A percentile compares a stretch with the other conserved stretches of the same genome.
These are phyloP conservation scores for Drosophila glabriapex DNA, from an alignment of 2,888 invertebrate genomes.

Conservation along the genomic window DNA sequence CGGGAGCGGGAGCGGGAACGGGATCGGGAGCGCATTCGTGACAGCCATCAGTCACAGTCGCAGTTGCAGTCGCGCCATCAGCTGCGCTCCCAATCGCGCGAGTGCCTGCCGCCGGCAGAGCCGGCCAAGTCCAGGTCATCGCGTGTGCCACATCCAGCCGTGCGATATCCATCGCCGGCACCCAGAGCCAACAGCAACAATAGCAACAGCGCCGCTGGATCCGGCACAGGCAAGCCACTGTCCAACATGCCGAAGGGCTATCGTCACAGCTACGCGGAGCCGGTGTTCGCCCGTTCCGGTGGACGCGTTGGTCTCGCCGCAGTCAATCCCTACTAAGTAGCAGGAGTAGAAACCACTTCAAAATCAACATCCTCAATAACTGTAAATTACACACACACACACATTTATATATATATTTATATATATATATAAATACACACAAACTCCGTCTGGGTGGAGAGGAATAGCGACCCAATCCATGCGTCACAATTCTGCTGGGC, in stretches of 20 bases:
- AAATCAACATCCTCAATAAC: conserved; percentile 33
- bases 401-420: neutral
- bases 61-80: conserved; percentile 47
- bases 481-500: conserved; percentile 38
- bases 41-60: conserved; percentile 33
- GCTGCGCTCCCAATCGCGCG: conserved; percentile 61
- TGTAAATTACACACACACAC: conserved; percentile 42
- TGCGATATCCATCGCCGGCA: conserved; percentile 73
- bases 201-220: conserved; percentile 22
- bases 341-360: neutral
- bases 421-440: conserved; percentile 18
- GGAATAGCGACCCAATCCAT: conserved; percentile 39
- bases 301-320: conserved; percentile 85
- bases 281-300: conserved; percentile 83
- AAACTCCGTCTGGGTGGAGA: conserved; percentile 2
- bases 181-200: conserved; percentile 67
- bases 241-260: conserved; percentile 84
- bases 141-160: conserved; percentile 52
- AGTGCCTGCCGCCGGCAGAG: conserved; percentile 59
- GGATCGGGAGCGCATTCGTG: conserved; percentile 26
- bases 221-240: conserved; percentile 77
- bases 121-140: conserved; percentile 57
- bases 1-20: conserved; percentile 44
- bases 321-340: conserved; percentile 83
- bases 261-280: conserved; percentile 85